Evolutionary conservation across 2,113 vertebrate species (phyloP).

Genomic region (Brachionichthys hirsutus): DNA sequence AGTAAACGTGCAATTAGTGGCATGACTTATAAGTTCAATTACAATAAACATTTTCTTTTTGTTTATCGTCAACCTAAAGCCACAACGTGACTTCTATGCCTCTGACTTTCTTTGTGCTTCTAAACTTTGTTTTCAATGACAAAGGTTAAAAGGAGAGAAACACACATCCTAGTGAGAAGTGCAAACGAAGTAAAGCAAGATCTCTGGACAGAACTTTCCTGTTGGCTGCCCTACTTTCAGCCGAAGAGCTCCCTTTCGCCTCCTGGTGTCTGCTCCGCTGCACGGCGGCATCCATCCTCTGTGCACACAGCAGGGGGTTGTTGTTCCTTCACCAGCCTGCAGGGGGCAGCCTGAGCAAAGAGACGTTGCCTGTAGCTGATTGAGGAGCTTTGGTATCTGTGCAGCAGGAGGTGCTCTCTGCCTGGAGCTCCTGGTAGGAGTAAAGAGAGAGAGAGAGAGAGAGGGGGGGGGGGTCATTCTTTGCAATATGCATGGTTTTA

Average conservation of each 20-base stretch:
- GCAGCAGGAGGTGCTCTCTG: slow-evolving; percentile 43
- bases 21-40: background rate
- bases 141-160: slow-evolving; percentile 5
- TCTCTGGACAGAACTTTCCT: slow-evolving; percentile 33
- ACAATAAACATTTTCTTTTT: background rate
- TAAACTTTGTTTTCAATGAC: slow-evolving; percentile 10
- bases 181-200: slow-evolving; percentile 43
- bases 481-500: too few species aligned
- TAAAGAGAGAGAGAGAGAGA: too few species aligned
- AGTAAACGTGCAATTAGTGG: too few species aligned
- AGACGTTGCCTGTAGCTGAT: background rate
- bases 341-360: slow-evolving; percentile 29
- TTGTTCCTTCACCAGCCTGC: slow-evolving; percentile 1
- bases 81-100: background rate
- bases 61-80: too few species aligned
- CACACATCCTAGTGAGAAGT: slow-evolving; percentile 25
- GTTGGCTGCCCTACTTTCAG: slow-evolving; percentile 64
- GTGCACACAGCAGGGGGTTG: background rate
- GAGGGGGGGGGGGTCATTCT: background rate
- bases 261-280: slow-evolving; percentile 37
- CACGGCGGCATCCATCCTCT: rapidly evolving
- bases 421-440: background rate
- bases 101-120: background rate
- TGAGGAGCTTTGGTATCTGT: background rate
- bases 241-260: slow-evolving; percentile 37